Evolutionary conservation across 1,140 invertebrate genomes (phyloP), one percentile per base, ranked within the genome.

Genomic region (Zaprionus africanus): DNA sequence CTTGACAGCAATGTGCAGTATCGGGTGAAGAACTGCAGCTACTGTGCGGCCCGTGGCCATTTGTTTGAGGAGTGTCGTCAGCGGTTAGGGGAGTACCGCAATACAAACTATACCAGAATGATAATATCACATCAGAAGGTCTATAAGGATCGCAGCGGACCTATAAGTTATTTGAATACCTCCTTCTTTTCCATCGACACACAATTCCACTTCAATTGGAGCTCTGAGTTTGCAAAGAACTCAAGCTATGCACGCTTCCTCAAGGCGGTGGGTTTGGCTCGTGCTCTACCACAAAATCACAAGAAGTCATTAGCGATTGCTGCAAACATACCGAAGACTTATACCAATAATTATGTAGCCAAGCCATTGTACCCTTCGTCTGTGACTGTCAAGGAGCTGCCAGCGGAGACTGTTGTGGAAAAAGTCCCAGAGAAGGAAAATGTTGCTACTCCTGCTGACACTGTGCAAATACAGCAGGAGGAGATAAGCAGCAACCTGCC

Each of bases 11-110:
- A 92, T 31, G 85, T 86, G 13, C 92, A 93, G 65, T 93, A 93
- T 54, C 90, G 91, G 56, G 76, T 93, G 46, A 82, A 94, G 19
- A 94, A 93, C 79, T 96, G 96, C 86, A 95, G 95, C 70, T 94
- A 95, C 57, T 96, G 96, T 73, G 93, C 94, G 2, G 93, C 92
- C 17, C 92, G 93, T n/a, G 95, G 95, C 0, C 96, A 96, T 79
- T 91, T 94, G 4, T 94, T 94, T 4, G 94, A 94, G 77, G 92
- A 93, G 3, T 95, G 95, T 79, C 81, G 85, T 36, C 74, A 80
- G 54, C 79, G 73, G 4, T 71, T 80, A 1, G 84, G 84, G 11
- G 78, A 81, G 56, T 92, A 54, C 68, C 80, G 77, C 5, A 79
- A 49, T 62, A 78, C 64, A 9, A 74, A 78, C 19, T 79, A 76